Evolutionary conservation across 2,113 vertebrate genomes (phyloP).

Genomic region (Athene noctua): DNA sequence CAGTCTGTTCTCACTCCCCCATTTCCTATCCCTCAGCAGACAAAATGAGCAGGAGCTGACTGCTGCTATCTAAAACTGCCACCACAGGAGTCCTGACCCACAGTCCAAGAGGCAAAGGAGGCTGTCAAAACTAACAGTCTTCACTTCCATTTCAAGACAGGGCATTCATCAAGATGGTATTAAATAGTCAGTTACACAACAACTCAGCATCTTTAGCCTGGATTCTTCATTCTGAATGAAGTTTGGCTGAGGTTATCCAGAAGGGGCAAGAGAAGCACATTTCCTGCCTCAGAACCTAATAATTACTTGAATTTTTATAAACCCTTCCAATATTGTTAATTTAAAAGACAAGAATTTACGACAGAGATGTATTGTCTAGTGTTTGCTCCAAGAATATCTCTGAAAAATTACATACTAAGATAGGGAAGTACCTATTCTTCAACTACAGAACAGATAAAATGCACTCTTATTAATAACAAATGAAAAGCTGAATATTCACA

Average conservation of each 20-base stretch:
- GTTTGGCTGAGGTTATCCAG: not conserved
- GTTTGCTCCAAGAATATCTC: not conserved
- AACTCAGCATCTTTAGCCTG: not conserved
- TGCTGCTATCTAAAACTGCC: not conserved
- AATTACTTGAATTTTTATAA: constrained; percentile 18
- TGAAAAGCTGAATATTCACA: not conserved
- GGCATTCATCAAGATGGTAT: not conserved
- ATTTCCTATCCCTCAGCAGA: not conserved
- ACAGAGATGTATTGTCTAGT: not conserved
- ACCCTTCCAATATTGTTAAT: not conserved
- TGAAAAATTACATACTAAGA: not conserved
- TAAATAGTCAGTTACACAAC: not conserved
- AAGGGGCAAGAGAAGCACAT: not conserved
- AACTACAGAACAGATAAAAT: not conserved
- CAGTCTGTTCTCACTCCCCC: not conserved
- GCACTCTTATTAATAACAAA: not conserved
- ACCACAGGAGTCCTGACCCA: not conserved
- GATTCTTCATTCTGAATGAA: not conserved
- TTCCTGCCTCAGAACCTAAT: not conserved
- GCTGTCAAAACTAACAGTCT: not conserved
- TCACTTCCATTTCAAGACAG: not conserved
- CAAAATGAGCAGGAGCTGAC: not conserved
- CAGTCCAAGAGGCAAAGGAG: not conserved
- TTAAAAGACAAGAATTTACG: not conserved
- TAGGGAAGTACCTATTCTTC: not conserved